Evolutionary conservation across 2,888 invertebrate species (phyloP).

Genomic region (Maniola hyperantus): DNA sequence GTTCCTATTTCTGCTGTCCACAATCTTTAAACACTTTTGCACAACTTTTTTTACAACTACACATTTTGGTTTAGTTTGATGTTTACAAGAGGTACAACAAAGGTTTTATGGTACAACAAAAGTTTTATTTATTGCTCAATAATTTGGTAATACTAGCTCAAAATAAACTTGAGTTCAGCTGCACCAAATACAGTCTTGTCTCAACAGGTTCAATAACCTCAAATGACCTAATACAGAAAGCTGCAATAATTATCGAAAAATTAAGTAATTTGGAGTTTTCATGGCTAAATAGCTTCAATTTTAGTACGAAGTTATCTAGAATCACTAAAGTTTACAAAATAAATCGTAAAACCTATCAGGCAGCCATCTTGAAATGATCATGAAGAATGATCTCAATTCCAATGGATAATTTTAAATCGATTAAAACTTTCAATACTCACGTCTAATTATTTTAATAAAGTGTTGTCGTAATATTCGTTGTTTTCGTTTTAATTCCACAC

Average conservation of each 20-base stretch:
- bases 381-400: conserved; percentile 41
- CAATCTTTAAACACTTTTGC: too few relatives aligned
- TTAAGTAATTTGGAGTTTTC: background rate
- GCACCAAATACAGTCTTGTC: conserved; percentile 50
- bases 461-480: conserved; percentile 27
- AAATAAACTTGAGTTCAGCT: background rate
- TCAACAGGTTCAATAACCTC: conserved; percentile 66
- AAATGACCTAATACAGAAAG: conserved; percentile 40
- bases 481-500: conserved; percentile 38
- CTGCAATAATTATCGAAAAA: background rate
- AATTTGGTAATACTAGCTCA: background rate
- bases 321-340: conserved; percentile 42
- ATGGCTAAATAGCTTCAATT: background rate
- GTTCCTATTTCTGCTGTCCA: too few relatives aligned
- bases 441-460: conserved; percentile 47
- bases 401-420: conserved; percentile 40
- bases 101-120: background rate
- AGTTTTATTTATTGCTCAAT: background rate
- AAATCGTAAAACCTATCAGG: conserved; percentile 48
- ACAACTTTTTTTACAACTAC: too few relatives aligned
- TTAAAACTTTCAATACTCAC: conserved; percentile 53
- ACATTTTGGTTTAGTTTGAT: too few relatives aligned
- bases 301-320: background rate
- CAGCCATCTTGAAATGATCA: conserved; percentile 68
- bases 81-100: too few relatives aligned